These are phyloP conservation scores for Digitonthophagus gazella DNA, from an alignment of 2,888 invertebrate genomes.

Conservation along the genomic window DNA sequence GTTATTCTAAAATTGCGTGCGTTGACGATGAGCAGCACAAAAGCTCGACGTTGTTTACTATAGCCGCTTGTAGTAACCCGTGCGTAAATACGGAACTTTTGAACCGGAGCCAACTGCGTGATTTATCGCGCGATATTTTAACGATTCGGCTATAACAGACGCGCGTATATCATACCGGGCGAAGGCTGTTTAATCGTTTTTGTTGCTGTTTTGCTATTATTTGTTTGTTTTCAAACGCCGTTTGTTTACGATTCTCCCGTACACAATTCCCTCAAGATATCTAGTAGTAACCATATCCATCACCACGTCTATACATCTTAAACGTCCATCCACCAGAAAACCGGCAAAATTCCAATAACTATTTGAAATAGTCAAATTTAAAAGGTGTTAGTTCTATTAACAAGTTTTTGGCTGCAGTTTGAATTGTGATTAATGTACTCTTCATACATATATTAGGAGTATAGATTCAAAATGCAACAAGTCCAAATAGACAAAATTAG, in stretches of 20 bases:
- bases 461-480: no score
- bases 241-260: background rate
- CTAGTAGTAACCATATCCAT: no score
- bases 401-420: no score
- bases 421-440: no score
- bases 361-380: no score
- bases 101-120: conserved; percentile 12
- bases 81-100: conserved; percentile 14
- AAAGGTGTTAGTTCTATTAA: no score
- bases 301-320: no score
- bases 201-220: background rate
- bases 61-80: conserved; percentile 9
- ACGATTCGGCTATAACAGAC: conserved; percentile 5
- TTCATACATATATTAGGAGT: no score
- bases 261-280: no score
- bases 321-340: no score
- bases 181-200: background rate
- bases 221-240: background rate
- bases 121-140: conserved; percentile 16
- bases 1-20: background rate
- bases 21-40: background rate
- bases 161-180: background rate
- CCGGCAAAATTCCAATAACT: no score
- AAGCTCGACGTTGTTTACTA: conserved; percentile 10
- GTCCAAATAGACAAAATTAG: no score